phyloP scores from a whole-genome alignment of 35 echinoderm and acorn worm species.

The Lytechinus pictus region DNA sequence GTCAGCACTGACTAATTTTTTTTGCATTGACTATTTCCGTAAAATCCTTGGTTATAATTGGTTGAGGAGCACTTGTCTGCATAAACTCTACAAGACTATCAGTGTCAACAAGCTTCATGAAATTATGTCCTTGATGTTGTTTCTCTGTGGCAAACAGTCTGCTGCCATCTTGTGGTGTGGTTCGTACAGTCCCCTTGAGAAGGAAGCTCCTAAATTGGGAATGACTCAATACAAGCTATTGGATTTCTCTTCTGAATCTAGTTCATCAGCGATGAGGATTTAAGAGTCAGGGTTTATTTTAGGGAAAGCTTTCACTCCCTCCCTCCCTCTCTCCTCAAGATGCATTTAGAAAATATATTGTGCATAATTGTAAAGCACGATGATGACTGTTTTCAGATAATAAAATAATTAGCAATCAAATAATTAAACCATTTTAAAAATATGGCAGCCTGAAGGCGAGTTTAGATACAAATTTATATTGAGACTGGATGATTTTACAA shows the following conservation, averaged over 20 bases:
- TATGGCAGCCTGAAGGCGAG: too few species aligned
- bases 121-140: not conserved
- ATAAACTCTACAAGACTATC: not conserved
- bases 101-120: not conserved
- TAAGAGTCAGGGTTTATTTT: constrained; percentile 8
- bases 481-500: too few species aligned
- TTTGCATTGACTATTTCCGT: too few species aligned
- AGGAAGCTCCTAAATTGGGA: not conserved
- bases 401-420: not conserved
- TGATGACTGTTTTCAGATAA: not conserved
- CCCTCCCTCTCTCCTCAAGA: not conserved
- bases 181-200: not conserved
- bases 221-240: not conserved
- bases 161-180: not conserved
- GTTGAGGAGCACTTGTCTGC: not conserved
- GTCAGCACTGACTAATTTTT: too few species aligned
- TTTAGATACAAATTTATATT: too few species aligned
- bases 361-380: not conserved
- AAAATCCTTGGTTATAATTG: too few species aligned
- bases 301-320: not conserved
- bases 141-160: not conserved
- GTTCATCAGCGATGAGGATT: not conserved
- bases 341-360: not conserved
- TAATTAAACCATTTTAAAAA: too few species aligned
- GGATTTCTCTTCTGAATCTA: not conserved